phyloP scores from a whole-genome alignment of 2,888 invertebrate species.

The Ophraella communa region DNA sequence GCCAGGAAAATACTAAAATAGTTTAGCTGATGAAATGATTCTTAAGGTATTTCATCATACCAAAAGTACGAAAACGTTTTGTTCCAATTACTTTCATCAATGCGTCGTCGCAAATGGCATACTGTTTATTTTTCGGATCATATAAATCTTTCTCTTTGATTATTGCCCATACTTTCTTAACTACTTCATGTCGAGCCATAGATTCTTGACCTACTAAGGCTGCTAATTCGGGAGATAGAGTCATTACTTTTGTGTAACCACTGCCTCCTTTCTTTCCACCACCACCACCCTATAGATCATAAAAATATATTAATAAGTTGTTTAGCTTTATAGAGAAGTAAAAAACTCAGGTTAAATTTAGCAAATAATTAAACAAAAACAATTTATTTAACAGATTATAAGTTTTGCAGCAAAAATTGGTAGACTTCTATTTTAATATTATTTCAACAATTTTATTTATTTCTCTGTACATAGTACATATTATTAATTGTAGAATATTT shows the following conservation, averaged over 20 bases:
- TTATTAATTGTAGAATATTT: too few species aligned
- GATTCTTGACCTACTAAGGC: slow-evolving; percentile 83
- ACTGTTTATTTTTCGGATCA: slow-evolving; percentile 95
- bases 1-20: slow-evolving; percentile 12
- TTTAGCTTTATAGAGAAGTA: too few species aligned
- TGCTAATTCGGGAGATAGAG: slow-evolving; percentile 83
- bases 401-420: too few species aligned
- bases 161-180: slow-evolving; percentile 88
- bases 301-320: background rate
- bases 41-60: slow-evolving; percentile 97
- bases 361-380: too few species aligned
- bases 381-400: too few species aligned
- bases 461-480: too few species aligned
- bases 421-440: too few species aligned
- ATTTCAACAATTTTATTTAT: too few species aligned
- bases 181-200: slow-evolving; percentile 88
- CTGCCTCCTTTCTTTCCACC: slow-evolving; percentile 66
- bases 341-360: too few species aligned
- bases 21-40: slow-evolving; percentile 79
- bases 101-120: slow-evolving; percentile 91
- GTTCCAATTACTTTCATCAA: slow-evolving; percentile 88
- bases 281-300: slow-evolving; percentile 40
- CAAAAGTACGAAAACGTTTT: slow-evolving; percentile 92
- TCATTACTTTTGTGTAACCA: slow-evolving; percentile 85
- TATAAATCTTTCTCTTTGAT: slow-evolving; percentile 88